These are phyloP conservation scores for Mantis religiosa DNA, from an alignment of 2,888 invertebrate species.

Conservation along the genomic window DNA sequence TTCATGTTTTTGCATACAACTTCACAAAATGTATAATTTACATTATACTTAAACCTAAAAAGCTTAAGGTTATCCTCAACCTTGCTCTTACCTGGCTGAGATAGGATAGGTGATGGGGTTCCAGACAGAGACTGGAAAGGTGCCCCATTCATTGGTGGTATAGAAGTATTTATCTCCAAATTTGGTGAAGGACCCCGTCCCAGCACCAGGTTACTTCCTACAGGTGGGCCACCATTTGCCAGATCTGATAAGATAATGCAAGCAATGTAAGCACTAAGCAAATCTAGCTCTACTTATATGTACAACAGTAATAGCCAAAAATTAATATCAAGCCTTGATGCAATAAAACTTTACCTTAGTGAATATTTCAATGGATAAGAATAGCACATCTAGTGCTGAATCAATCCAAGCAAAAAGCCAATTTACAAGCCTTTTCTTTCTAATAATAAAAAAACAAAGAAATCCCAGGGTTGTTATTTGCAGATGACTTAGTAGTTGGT, in stretches of 20 bases:
- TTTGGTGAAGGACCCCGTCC: slow-evolving; percentile 59
- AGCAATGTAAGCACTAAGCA: neutral
- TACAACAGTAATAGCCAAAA: neutral
- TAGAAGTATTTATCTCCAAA: slow-evolving; percentile 40
- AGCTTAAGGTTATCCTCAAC: neutral
- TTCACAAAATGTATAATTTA: no score
- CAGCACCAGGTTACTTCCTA: slow-evolving; percentile 45
- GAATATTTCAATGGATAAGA: no score
- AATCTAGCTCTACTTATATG: neutral
- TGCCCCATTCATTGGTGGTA: slow-evolving; percentile 25
- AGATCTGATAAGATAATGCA: slow-evolving; percentile 43
- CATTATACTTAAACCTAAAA: neutral
- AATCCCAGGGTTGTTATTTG: no score
- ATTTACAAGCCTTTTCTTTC: no score
- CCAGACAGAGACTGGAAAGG: slow-evolving; percentile 48
- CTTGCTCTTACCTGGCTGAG: slow-evolving; percentile 39
- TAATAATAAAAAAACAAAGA: no score
- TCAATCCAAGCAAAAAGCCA: no score
- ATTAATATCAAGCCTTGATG: neutral
- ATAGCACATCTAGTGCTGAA: no score
- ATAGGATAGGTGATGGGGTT: slow-evolving; percentile 59
- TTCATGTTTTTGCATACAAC: no score
- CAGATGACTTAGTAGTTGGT: no score
- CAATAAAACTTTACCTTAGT: neutral
- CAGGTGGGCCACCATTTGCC: slow-evolving; percentile 42